Percentiles rank a stretch among this genome's conserved stretches.
phyloP scores from a whole-genome alignment of 1,140 invertebrate species.

The Cheumatopsyche charites region DNA sequence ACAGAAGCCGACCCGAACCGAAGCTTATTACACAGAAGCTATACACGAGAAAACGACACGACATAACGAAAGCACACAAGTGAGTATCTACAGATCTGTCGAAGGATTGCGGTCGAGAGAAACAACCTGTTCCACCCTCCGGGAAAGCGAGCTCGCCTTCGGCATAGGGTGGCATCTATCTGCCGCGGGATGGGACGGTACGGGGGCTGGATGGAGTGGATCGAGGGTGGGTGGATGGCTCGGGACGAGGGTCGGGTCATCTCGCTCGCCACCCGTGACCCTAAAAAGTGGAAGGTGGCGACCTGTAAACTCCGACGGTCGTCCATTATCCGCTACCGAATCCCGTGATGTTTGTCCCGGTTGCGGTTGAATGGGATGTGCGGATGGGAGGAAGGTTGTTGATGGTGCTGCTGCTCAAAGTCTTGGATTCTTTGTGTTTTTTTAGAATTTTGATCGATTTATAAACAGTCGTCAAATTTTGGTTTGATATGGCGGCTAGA shows the following conservation, averaged over 20 bases:
- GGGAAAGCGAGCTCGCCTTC: background rate
- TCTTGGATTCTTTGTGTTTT: too few species aligned
- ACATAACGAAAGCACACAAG: background rate
- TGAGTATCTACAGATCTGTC: background rate
- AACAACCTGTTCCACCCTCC: conserved; percentile 24
- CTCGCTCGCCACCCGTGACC: conserved; percentile 16
- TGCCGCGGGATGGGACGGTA: background rate
- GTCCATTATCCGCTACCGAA: conserved; percentile 21
- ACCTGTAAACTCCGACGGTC: conserved; percentile 21
- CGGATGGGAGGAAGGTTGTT: too few species aligned
- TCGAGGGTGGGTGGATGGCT: background rate
- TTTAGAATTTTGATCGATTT: too few species aligned
- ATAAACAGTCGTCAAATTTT: too few species aligned
- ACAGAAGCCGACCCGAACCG: background rate
- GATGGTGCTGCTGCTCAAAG: too few species aligned
- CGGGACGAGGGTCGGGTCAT: background rate
- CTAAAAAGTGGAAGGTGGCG: conserved; percentile 34
- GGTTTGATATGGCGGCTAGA: too few species aligned
- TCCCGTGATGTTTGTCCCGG: background rate
- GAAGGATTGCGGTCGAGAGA: conserved; percentile 22
- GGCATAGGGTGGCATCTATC: background rate
- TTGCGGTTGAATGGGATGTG: background rate
- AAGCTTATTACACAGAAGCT: background rate
- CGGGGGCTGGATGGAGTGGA: background rate
- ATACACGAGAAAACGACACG: too few species aligned